Evolutionary conservation across 2,113 vertebrate species (phyloP), one percentile per base, ranked within the genome.

Genomic region (Poeciliopsis turrubarensis): DNA sequence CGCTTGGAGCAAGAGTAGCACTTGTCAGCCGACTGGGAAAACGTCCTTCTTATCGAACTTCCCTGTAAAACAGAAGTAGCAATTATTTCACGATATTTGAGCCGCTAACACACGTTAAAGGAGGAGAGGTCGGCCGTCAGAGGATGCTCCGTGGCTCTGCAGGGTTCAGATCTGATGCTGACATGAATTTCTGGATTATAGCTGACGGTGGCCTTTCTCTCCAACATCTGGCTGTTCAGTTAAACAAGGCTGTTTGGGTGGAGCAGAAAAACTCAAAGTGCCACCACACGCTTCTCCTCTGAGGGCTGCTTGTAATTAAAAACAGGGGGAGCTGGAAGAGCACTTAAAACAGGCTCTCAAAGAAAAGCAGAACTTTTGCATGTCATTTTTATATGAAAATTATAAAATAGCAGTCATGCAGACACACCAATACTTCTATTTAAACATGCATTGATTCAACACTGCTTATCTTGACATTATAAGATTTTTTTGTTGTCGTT

Each of bases 1-100:
- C 97, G 95, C 77, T 94, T 97, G 83, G 95, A 94, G 70, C 98
- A 99, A 54, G 95, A 96, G 77, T 95, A 95, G 65, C 98, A 99
- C 73, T 91, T 96, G 90, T 98, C 96, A 1, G 94, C 95, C 12
- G 92, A 95, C 67, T 90, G 93, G 8, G 94, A 95, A 75, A 97
- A 96, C 0, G 91, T 88, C 89, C 94, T 96, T 3, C 91, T 85
- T 14, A 94, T 67, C 7, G 95, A 95, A 22, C 93, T 88, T 4
- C 94, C 91, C 98, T 99, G 91, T 4, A 34, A 78, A 65, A 85
- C 60, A 78, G 3, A 80, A 26, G 26, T 4, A 60, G 65, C 70
- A n/a, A n/a, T n/a, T 5, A 57, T 57, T 57, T 47, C 44, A 17
- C 44, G 19, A 19, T 19, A 19, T 47, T 47, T 6, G 17, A 47